phyloP scores from a whole-genome alignment of 2,113 vertebrate species.

The Rhinoderma darwinii region DNA sequence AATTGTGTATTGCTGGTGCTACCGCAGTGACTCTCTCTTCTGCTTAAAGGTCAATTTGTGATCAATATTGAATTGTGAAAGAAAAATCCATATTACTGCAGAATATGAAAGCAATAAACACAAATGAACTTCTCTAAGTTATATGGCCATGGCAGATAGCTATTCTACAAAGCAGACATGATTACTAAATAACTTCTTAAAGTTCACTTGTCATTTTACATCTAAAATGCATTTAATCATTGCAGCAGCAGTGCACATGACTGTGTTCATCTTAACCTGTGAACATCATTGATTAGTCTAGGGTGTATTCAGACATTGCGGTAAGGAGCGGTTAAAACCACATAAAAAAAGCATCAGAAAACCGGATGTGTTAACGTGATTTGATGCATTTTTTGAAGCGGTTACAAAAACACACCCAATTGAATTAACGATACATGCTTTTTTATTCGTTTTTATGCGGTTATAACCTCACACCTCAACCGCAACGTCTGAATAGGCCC shows the following conservation, averaged over 20 bases:
- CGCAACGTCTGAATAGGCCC: too few relatives aligned
- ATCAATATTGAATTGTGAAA: slow-evolving; percentile 49
- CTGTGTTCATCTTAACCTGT: slow-evolving; percentile 5
- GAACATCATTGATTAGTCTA: not conserved
- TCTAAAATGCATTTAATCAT: slow-evolving; percentile 19
- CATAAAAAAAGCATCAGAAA: too few relatives aligned
- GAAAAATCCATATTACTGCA: slow-evolving; percentile 44
- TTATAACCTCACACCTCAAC: too few relatives aligned
- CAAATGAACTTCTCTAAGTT: slow-evolving; percentile 42
- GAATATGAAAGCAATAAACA: slow-evolving; percentile 39
- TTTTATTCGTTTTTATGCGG: too few relatives aligned
- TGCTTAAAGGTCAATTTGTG: slow-evolving; percentile 47
- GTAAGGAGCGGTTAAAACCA: too few relatives aligned
- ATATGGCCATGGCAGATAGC: not conserved
- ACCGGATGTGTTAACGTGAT: too few relatives aligned
- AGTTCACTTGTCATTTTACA: slow-evolving; percentile 39
- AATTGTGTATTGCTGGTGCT: slow-evolving; percentile 10
- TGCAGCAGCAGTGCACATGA: not conserved
- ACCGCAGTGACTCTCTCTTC: slow-evolving; percentile 20
- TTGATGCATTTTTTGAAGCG: too few relatives aligned
- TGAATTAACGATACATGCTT: too few relatives aligned
- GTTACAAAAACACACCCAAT: too few relatives aligned
- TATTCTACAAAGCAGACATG: slow-evolving; percentile 29
- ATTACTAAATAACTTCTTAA: slow-evolving; percentile 33
- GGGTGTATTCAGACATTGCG: too few relatives aligned